Evolutionary conservation across 2,797 vertebrate species (phyloP), one percentile per base, ranked within the genome.

Genomic region (Oreonectes daqikongensis): DNA sequence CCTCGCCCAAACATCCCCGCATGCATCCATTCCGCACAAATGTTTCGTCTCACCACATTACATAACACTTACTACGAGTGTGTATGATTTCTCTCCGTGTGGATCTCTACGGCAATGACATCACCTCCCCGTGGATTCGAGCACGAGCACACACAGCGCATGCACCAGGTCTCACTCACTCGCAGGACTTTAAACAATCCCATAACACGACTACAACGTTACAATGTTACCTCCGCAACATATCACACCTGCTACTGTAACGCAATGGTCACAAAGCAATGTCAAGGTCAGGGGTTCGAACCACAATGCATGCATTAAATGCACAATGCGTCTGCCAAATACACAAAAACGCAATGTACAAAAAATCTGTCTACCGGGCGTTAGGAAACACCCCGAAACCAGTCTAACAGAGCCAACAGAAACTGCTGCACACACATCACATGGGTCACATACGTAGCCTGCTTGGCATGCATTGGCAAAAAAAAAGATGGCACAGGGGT

Each of bases 61-160:
- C 89, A 87, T 91, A 92, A 92, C 86, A 84, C 83, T 87, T 89
- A 88, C 91, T 91, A 90, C 88, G 81, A 85, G 84, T 77, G 87
- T 82, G 84, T 75, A 87, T 52, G 73, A 79, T 79, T 78, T 75
- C 53, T 75, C 76, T 83, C 84, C 84, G 89, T 89, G 89, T 90
- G 87, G 81, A 48, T 86, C 85, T 87, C 89, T 79, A 84, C 42
- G 80, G 88, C 90, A 83, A 93, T 94, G 92, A 93, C 92, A 89
- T 94, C 92, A 93, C 82, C 89, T 82, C 86, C 81, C 82, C 28
- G 81, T 73, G 84, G 81, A 78, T 72, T 83, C 63, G 74, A 79
- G 69, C 80, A 76, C 66, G 40, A 28, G 44, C 84, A 68, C 59
- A 46, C 79, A 78, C 55, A 53, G 78, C 75, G 82, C 85, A 80